Evolutionary conservation across 2,888 invertebrate species (phyloP), one percentile per base, ranked within the genome.

Genomic region (Sesamia inferens): DNA sequence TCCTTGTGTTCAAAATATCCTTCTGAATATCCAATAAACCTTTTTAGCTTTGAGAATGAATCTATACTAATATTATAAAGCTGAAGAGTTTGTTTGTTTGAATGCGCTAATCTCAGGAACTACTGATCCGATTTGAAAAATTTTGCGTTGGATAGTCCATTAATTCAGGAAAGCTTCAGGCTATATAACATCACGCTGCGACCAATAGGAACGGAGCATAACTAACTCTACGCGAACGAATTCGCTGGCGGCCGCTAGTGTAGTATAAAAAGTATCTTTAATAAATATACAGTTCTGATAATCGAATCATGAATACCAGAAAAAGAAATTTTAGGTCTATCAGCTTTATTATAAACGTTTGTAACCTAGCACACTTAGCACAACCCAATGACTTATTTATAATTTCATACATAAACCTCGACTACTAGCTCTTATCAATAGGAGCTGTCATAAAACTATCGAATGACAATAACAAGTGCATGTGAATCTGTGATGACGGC

Each of bases 381-480:
- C 2, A 19, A 74, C 6, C 14, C 22, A 62, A 39, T 68, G 47
- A 64, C 6, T 63, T 61, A 78, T 59, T 72, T 13, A 71, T 54
- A 57, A 48, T 19, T 48, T 51, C 10, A 11, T 5, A 11, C 59
- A 51, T 13, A 31, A 44, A 11, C 22, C 31, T 31, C 31, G 31
- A 31, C 31, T 31, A 76, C 44, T 31, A 47, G 44, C 48, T 58
- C 75, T 70, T 80, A 85, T 85, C 68, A 75, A 57, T 68, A 47
- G 55, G 16, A 67, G 22, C 74, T 76, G 78, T 63, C 74, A 85
- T 79, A 82, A 73, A 83, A 70, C 73, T 82, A 84, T 86, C 76
- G 24, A 42, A 76, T 84, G 82, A 82, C 82, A 79, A 84, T 79
- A 86, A 84, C 84, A 84, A 77, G 72, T 71, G 72, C 74, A 78